Evolutionary conservation across 1,140 invertebrate genomes (phyloP), one percentile per base, ranked within the genome.

Genomic region (Drosophila navojoa): DNA sequence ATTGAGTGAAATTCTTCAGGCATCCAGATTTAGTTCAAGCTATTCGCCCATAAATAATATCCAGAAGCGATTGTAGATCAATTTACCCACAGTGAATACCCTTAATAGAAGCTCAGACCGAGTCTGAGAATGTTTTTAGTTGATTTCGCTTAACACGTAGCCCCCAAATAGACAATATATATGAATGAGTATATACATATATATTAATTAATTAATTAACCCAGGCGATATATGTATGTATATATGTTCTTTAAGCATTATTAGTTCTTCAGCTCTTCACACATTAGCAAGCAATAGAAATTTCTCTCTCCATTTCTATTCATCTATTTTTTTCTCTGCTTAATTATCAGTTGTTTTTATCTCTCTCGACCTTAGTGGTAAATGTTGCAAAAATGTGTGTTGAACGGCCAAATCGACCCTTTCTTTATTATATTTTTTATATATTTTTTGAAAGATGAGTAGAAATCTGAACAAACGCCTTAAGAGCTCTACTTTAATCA

Each of bases 401-500:
- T 11, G 29, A 32, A 16, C 15, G 22, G 19, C 35, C 54, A 57
- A 40, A 57, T 57, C 19, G 54, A 44, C 11, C 11, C 10, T 49
- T 29, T 49, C 44, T 49, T 19, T 25, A 13, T 32, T n/a, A 10
- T 38, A 16, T 13, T 61, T 11, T 49, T 10, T 13, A 4, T 47
- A 19, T 10, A 19, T 13, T 15, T 44, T 57, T 22, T 45, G n/a
- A 10, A 50, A n/a, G 9, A 29, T 35, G 47, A 38, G 53, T 57
- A 32, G 47, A 54, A 55, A 60, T 45, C 55, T 68, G 15, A 32
- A 68, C 57, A 44, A 50, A 60, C 55, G 57, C 55, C 63, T 68
- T 73, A 73, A 38, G 63, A 68, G 71, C 71, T 68, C 62, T 73
- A 60, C 63, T 54, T 67, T 55, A 67, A 72, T 7, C 53, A 55